Evolutionary conservation across 2,113 vertebrate species (phyloP).

Genomic region (Perca flavescens): DNA sequence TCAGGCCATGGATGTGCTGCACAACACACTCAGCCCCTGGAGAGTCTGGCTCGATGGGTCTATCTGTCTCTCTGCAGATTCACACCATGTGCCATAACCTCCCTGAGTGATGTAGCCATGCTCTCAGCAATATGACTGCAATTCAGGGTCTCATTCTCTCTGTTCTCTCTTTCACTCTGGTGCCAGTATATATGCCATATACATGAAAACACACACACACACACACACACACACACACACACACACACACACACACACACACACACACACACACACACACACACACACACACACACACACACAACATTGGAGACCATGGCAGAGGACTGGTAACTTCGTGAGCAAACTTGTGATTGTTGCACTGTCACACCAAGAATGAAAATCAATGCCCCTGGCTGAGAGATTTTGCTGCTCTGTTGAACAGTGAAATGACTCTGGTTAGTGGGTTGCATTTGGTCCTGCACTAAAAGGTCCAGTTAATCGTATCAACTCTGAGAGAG

Average conservation of each 20-base stretch:
- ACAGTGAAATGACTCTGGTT: conserved; percentile 82
- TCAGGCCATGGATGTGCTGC: conserved; percentile 58
- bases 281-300: conserved; percentile 1
- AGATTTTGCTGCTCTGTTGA: conserved; percentile 80
- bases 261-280: neutral
- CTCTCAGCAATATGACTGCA: conserved; percentile 48
- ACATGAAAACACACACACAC: neutral
- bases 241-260: conserved; percentile 1
- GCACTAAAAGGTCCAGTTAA: conserved; percentile 75
- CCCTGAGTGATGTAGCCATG: conserved; percentile 53
- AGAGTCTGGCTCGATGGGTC: conserved; percentile 60
- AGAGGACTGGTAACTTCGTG: conserved; percentile 69
- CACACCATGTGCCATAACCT: conserved; percentile 58
- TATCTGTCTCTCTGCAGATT: conserved; percentile 67
- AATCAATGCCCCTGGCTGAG: conserved; percentile 71
- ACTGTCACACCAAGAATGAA: conserved; percentile 73
- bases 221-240: conserved; percentile 3
- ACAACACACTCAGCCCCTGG: conserved; percentile 59
- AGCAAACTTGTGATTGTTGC: conserved; percentile 80
- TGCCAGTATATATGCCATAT: neutral
- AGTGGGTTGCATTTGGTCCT: conserved; percentile 52
- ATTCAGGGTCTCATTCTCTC: conserved; percentile 26
- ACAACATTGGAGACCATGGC: conserved; percentile 35
- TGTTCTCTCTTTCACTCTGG: conserved; percentile 14
- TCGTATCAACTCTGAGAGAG: conserved; percentile 63